Base-by-base conservation (phyloP, 2,113 vertebrate genomes). In the Hucho hucho region DNA sequence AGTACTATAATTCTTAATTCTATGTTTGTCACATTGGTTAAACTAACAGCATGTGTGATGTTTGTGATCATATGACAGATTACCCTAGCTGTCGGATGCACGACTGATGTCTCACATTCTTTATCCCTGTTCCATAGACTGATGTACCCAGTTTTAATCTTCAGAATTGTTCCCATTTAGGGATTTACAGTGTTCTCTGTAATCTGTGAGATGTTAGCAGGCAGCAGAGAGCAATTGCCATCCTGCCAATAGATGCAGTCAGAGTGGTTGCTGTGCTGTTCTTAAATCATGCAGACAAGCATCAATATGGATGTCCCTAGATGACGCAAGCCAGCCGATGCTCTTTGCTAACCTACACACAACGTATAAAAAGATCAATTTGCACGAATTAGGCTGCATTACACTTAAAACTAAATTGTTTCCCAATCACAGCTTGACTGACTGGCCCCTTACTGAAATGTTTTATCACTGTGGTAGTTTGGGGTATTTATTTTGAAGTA, bases 321-420 rank as follows among this genome's bases (percentile, higher is more conserved):
- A 37, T 37, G 37, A 37, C 37, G 37, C 37, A 37, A 37, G 37
- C 7, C 37, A 37, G 7, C 37, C 6, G 37, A 9, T 37, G 78
- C 75, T 77, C 22, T 73, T 26, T 68, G 70, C 26, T 37, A 59
- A 18, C 32, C 64, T 72, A 76, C 75, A 76, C 43, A 63, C 72
- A 37, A 56, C 77, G 73, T 70, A 32, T 75, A 14, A 72, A 84
- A 79, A 83, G 63, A 12, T 12, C 64, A 61, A 83, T 88, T 87
- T 84, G 46, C 80, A 87, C 79, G 70, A 70, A 83, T 85, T 78
- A 81, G 37, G 37, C 37, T 49, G 64, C 37, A 65, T 22, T n/a
- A 9, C 59, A 20, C 59, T n/a, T 6, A 3, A 20, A 63, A 32
- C 32, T 6, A 32, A 37, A 37, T 37, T 37, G 7, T 37, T 37